Evolutionary conservation across 1,140 invertebrate species (phyloP).

Genomic region (Drosophila willistoni): DNA sequence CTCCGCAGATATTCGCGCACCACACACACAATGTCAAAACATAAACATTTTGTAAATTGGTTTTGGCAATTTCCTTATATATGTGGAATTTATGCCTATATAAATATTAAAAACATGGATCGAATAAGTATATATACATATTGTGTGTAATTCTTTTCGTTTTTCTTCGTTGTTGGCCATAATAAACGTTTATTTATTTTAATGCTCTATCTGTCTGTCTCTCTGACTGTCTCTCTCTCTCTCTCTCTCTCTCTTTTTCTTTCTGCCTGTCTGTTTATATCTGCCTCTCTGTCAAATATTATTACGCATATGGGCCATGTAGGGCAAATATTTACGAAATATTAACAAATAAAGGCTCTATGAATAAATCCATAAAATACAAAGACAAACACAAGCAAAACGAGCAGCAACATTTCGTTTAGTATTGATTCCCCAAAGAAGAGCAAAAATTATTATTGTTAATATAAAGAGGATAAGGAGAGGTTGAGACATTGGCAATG

Average conservation of each 20-base stretch:
- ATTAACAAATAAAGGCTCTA: slow-evolving; percentile 76
- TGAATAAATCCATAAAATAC: slow-evolving; percentile 78
- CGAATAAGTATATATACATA: slow-evolving; percentile 33
- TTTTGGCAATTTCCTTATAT: slow-evolving; percentile 67
- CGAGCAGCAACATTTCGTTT: slow-evolving; percentile 45
- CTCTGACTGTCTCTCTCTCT: too few relatives aligned
- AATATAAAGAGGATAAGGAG: slow-evolving; percentile 52
- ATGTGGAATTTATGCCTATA: slow-evolving; percentile 33
- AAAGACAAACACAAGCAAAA: slow-evolving; percentile 63
- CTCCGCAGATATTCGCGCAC: background rate
- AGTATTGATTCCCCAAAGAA: slow-evolving; percentile 68
- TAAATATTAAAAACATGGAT: slow-evolving; percentile 51
- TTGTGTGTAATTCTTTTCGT: slow-evolving; percentile 48
- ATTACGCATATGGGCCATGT: slow-evolving; percentile 72
- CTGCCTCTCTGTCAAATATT: slow-evolving; percentile 64
- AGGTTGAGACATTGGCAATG: background rate
- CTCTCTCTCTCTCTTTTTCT: background rate
- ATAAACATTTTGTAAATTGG: slow-evolving; percentile 76
- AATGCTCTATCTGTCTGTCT: slow-evolving; percentile 40
- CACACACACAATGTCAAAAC: slow-evolving; percentile 32
- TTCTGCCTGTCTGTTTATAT: slow-evolving; percentile 11
- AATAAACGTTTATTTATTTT: slow-evolving; percentile 80
- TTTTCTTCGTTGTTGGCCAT: slow-evolving; percentile 29
- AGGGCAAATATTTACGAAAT: slow-evolving; percentile 79
- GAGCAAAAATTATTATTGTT: slow-evolving; percentile 77